phyloP scores from a whole-genome alignment of 1,140 invertebrate genomes.

The Papilio xuthus region DNA sequence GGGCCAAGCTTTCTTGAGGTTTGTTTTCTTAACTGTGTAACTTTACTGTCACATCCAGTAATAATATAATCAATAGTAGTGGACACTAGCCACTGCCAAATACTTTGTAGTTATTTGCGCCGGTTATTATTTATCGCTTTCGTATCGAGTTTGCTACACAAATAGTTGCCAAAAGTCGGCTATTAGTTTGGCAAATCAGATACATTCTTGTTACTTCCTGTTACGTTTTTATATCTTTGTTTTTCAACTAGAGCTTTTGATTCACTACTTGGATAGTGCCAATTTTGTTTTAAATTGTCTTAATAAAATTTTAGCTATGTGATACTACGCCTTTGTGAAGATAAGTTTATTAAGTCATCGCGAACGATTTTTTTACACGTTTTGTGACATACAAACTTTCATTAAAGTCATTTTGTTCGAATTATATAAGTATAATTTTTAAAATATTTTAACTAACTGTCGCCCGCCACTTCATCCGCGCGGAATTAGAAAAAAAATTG shows the following conservation, averaged over 20 bases:
- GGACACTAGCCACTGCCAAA: slow-evolving; percentile 71
- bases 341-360: background rate
- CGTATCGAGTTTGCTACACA: slow-evolving; percentile 63
- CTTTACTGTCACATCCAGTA: slow-evolving; percentile 49
- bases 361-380: too few species aligned
- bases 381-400: too few species aligned
- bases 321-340: background rate
- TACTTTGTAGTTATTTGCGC: slow-evolving; percentile 75
- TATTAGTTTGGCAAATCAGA: slow-evolving; percentile 61
- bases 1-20: too few species aligned
- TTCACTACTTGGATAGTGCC: slow-evolving; percentile 12
- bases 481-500: too few species aligned
- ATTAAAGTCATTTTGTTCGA: too few species aligned
- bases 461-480: too few species aligned
- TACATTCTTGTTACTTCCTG: slow-evolving; percentile 44
- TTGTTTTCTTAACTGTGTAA: too few species aligned
- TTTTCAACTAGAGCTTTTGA: slow-evolving; percentile 37
- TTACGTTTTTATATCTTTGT: slow-evolving; percentile 52
- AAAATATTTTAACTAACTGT: too few species aligned
- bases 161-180: slow-evolving; percentile 53
- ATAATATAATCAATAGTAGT: slow-evolving; percentile 43
- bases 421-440: too few species aligned
- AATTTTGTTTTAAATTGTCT: slow-evolving; percentile 28
- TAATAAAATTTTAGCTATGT: background rate
- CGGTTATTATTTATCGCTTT: slow-evolving; percentile 69